A percentile compares a stretch with the other conserved stretches of the same genome.
Conservation (phyloP, 1,140 invertebrate genomes). For the Ephestia elutella region DNA sequence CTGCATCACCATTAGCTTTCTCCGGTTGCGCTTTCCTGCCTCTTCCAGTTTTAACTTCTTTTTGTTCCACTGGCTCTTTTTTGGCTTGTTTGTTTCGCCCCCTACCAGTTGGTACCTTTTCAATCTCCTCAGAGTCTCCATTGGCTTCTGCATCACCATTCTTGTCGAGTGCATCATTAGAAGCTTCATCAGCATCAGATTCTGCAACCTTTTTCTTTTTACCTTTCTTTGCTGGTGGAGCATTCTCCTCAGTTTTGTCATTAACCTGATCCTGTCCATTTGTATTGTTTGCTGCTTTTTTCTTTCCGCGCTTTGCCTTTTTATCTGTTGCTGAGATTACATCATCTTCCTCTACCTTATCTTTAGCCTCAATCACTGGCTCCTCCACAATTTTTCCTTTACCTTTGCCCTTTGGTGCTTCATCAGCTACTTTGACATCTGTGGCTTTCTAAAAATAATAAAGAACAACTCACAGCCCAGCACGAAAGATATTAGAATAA, state of each 20-base stretch:
- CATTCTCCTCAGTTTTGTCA: slow-evolving; percentile 35
- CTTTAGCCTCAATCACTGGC: slow-evolving; percentile 26
- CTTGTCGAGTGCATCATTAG: slow-evolving; percentile 36
- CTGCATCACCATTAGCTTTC: slow-evolving; percentile 23
- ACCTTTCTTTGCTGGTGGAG: slow-evolving; percentile 42
- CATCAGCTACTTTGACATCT: slow-evolving; percentile 53
- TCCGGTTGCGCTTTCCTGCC: slow-evolving; percentile 42
- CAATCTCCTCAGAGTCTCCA: slow-evolving; percentile 38
- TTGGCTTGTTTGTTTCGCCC: slow-evolving; percentile 50
- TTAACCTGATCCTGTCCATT: slow-evolving; percentile 30
- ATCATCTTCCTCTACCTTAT: slow-evolving; percentile 30
- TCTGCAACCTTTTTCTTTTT: slow-evolving; percentile 47
- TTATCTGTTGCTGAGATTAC: slow-evolving; percentile 36
- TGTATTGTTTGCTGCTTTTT: slow-evolving; percentile 24
- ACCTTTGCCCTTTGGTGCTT: slow-evolving; percentile 51
- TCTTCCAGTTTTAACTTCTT: slow-evolving; percentile 34
- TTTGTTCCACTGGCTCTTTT: slow-evolving; percentile 39
- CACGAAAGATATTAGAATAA: too few relatives aligned
- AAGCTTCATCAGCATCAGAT: slow-evolving; percentile 26
- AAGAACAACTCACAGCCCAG: background rate
- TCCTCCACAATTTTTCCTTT: slow-evolving; percentile 49
- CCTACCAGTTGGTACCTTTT: slow-evolving; percentile 24
- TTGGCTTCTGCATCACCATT: slow-evolving; percentile 49
- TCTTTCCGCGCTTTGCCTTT: slow-evolving; percentile 55
- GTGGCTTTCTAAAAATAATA: slow-evolving; percentile 53